Conservation (phyloP, 2,113 vertebrate species). For the Microcebus lehilahytsara region DNA sequence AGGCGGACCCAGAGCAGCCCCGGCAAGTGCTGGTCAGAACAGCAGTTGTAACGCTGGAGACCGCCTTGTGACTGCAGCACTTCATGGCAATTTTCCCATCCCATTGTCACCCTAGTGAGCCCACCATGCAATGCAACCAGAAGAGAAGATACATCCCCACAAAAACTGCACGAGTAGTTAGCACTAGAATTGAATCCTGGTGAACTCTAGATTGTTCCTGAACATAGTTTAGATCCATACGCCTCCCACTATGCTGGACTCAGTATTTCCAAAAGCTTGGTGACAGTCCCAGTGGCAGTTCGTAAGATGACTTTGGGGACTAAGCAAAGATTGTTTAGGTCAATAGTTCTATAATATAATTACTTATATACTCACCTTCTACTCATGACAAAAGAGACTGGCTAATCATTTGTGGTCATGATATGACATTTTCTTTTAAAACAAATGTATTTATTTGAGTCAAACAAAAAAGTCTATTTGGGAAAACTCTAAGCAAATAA, state of each 20-base stretch:
- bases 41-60: rapidly evolving
- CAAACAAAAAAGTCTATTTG: background rate
- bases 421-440: background rate
- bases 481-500: background rate
- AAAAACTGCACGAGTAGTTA: rapidly evolving
- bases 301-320: background rate
- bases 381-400: background rate
- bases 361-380: background rate
- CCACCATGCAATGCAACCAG: background rate
- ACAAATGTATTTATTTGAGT: background rate
- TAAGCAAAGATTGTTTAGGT: background rate
- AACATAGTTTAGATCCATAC: background rate
- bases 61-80: rapidly evolving
- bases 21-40: background rate
- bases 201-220: background rate
- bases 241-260: too few species aligned
- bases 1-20: background rate
- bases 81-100: background rate
- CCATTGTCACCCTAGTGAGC: background rate
- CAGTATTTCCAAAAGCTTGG: background rate
- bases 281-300: background rate
- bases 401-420: background rate
- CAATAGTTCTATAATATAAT: background rate
- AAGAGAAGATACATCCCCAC: background rate
- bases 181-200: background rate